Base-by-base conservation (phyloP, 2,113 vertebrate species). In the Crotalus viridis region DNA sequence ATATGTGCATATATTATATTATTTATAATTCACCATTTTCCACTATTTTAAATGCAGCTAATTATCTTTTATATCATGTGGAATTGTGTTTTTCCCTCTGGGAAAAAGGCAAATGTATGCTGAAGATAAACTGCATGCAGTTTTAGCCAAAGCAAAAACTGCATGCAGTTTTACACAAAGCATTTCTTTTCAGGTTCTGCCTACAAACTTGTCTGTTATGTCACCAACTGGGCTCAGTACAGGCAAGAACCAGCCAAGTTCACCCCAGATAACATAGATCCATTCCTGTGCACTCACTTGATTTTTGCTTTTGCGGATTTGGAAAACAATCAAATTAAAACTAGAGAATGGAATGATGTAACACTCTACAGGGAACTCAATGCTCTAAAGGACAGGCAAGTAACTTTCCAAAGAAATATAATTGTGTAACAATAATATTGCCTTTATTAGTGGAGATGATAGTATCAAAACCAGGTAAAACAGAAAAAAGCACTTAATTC, bases 221-320 rank as follows among this genome's bases (percentile, higher is more conserved):
- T 98, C 91, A 98, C 97, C 93, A 98, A 98, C 95, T 98, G 98
- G 98, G 97, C 97, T 92, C 98, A 98, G 96, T 98, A 98, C 93
- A 96, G 98, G 43, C 95, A 96, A 2, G 88, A 90, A 26, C 17
- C 0, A 43, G 97, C 87, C 17, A 97, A 95, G 69, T 98, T 98
- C 94, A 96, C 95, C 0, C 51, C 97, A 1, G 96, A 97, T 6
- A 96, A 98, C 74, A 95, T 98, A 0, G 97, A 98, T 92, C 98
- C 98, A 0, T 98, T 97, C 96, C 95, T 98, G 64, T 98, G 98
- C 96, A 98, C 98, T 5, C 98, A 98, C 24, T 91, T 98, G 52
- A 94, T 98, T 92, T 98, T 98, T 17, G 0, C 92, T 17, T 89
- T 98, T 94, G 97, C 98, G 94, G 97, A 96, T 59, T 97, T 98